Evolutionary conservation across 1,140 invertebrate species (phyloP).

Genomic region (Cydia pomonella): DNA sequence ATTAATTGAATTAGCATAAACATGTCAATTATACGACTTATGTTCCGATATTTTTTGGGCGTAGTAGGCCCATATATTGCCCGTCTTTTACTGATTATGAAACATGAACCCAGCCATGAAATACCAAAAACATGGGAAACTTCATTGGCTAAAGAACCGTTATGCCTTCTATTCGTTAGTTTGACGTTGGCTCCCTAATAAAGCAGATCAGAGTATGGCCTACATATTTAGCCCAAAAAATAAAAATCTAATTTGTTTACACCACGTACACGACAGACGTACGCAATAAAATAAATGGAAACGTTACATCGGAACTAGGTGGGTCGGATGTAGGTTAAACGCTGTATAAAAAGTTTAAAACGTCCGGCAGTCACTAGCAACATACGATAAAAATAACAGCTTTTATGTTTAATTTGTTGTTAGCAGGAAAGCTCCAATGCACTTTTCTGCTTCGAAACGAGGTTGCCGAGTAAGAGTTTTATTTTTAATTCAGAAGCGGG

Average conservation of each 20-base stretch:
- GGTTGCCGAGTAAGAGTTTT: constrained; percentile 4
- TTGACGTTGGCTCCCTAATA: not conserved
- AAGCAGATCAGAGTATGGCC: not conserved
- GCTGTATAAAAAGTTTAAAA: constrained; percentile 29
- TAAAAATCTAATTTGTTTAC: not conserved
- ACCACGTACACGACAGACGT: not conserved
- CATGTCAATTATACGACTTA: not conserved
- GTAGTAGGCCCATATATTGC: not conserved
- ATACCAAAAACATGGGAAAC: not conserved
- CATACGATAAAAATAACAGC: constrained; percentile 29
- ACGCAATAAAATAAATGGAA: constrained; percentile 23
- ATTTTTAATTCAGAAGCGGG: not conserved
- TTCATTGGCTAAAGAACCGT: not conserved
- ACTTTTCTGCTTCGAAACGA: constrained; percentile 1
- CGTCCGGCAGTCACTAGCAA: constrained; percentile 13
- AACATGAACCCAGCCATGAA: not conserved
- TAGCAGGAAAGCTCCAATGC: not conserved
- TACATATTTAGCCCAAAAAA: not conserved
- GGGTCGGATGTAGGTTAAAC: constrained; percentile 20
- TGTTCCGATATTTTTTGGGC: not conserved
- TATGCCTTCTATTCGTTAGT: not conserved
- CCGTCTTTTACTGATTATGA: not conserved
- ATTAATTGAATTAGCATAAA: constrained; percentile 2
- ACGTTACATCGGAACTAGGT: constrained; percentile 25
- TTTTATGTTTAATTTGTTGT: constrained; percentile 13